Conservation (phyloP, 2,797 vertebrate species). For the Tenualosa thibaudeaui region DNA sequence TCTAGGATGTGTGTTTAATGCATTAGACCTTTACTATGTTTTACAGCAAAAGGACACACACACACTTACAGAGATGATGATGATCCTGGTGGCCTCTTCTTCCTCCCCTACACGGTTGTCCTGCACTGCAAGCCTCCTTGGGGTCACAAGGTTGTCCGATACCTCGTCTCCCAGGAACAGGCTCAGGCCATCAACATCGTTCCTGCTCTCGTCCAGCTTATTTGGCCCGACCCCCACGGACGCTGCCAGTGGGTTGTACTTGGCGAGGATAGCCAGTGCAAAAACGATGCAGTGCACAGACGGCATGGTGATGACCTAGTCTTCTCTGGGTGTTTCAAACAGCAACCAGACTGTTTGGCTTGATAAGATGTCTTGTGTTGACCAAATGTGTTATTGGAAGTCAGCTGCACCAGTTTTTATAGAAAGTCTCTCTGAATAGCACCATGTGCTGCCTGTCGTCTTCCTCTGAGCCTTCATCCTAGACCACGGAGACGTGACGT, state of each 20-base stretch:
- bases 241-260: slow-evolving; percentile 70
- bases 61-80: slow-evolving; percentile 68
- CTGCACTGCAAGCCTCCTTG: slow-evolving; percentile 67
- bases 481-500: not conserved
- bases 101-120: slow-evolving; percentile 68
- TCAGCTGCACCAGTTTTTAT: not conserved
- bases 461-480: not conserved
- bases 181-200: slow-evolving; percentile 63
- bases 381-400: not conserved
- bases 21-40: not conserved
- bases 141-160: slow-evolving; percentile 55
- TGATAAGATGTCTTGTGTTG: not conserved
- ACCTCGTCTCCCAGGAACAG: slow-evolving; percentile 64
- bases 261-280: slow-evolving; percentile 79
- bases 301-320: slow-evolving; percentile 57
- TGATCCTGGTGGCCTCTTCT: slow-evolving; percentile 67
- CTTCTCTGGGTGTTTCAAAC: no score
- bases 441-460: not conserved
- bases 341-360: not conserved
- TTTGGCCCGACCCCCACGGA: slow-evolving; percentile 71
- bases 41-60: not conserved
- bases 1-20: no score
- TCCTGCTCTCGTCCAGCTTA: slow-evolving; percentile 68
- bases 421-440: not conserved
- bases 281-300: slow-evolving; percentile 73